These are phyloP conservation scores for Eulemur macaco DNA, from an alignment of 2,113 vertebrate species.

Conservation along the genomic window DNA sequence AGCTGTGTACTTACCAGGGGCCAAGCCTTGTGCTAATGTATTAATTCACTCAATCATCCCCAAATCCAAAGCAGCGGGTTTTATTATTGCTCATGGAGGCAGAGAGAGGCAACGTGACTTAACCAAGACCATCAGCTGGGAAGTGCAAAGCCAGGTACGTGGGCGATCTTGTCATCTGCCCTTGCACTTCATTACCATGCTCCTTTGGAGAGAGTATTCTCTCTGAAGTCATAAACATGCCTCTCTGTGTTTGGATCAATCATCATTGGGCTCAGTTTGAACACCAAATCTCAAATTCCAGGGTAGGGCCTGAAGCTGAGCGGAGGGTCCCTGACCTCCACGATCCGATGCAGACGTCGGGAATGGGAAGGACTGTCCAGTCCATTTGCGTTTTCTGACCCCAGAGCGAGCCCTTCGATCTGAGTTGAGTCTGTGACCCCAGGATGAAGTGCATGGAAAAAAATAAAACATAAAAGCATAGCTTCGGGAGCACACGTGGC, in stretches of 20 bases:
- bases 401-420: neutral
- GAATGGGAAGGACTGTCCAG: conserved; percentile 34
- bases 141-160: neutral
- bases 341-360: neutral
- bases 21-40: accelerated
- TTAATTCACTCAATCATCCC: no score
- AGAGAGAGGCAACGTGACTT: neutral
- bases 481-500: neutral
- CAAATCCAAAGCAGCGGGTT: neutral
- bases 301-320: neutral
- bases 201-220: neutral
- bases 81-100: neutral
- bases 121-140: neutral
- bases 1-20: accelerated
- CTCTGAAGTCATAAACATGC: neutral
- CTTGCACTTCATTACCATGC: neutral
- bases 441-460: conserved; percentile 62
- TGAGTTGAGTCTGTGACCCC: conserved; percentile 55
- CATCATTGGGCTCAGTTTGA: neutral
- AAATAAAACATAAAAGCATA: conserved; percentile 45
- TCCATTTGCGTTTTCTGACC: conserved; percentile 66
- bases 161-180: neutral
- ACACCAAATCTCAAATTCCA: neutral
- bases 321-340: accelerated
- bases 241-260: neutral